Percentiles rank a stretch among this genome's conserved stretches.
Evolutionary conservation across 2,797 vertebrate species (phyloP).

Genomic region (Artibeus lituratus): DNA sequence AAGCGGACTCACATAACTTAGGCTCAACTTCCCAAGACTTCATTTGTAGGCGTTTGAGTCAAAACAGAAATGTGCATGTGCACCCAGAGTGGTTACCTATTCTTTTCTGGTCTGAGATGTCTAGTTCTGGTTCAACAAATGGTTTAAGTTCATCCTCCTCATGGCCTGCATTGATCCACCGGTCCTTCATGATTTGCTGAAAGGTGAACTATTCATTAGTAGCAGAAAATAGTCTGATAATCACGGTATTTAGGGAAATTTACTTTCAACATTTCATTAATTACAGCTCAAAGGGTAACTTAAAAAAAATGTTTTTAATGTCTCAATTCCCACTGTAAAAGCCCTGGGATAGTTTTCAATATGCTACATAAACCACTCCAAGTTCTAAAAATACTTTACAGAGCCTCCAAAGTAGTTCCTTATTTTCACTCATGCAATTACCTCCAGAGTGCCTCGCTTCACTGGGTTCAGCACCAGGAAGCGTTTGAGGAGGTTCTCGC

Average conservation of each 20-base stretch:
- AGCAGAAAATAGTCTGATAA: neutral
- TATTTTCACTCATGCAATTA: constrained; percentile 80
- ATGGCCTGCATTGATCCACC: constrained; percentile 97
- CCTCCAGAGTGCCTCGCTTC: constrained; percentile 98
- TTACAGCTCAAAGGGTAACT: neutral
- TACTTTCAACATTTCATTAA: neutral
- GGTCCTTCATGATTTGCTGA: constrained; percentile 99
- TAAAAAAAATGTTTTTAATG: neutral
- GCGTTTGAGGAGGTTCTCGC: constrained; percentile 98
- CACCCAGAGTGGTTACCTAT: constrained; percentile 87
- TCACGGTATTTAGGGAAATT: neutral
- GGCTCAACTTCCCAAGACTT: neutral
- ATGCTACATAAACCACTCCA: neutral
- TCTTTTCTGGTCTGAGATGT: constrained; percentile 98
- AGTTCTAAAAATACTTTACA: neutral
- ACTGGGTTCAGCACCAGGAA: constrained; percentile 98
- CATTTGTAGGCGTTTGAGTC: neutral
- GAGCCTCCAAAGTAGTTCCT: neutral
- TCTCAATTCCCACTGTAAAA: neutral
- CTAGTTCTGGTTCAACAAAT: constrained; percentile 94
- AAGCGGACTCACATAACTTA: neutral
- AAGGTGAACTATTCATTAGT: constrained; percentile 50
- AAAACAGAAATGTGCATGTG: neutral
- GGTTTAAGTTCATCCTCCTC: constrained; percentile 99
- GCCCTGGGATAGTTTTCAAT: neutral